Evolutionary conservation across 2,113 vertebrate species (phyloP), one percentile per base, ranked within the genome.

Genomic region (Ibidorhyncha struthersii): DNA sequence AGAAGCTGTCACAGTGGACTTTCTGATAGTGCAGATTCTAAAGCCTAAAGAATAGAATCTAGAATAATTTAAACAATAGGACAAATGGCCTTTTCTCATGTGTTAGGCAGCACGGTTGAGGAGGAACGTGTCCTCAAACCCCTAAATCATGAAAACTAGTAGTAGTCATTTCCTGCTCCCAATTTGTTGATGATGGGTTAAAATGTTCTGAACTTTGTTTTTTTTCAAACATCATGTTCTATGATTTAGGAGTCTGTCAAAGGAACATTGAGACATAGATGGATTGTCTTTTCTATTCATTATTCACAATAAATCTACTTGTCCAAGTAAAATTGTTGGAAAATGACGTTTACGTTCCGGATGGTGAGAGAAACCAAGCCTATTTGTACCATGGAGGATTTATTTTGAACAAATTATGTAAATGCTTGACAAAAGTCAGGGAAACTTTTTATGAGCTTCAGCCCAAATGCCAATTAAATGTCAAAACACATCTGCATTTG

Each of bases 371-470:
- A 89, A 92, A 82, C 77, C 38, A 89, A 89, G 19, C 22, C 34
- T 95, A 8, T 95, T 96, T 84, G 77, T 86, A 82, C 56, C 19
- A n/a, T 1, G 2, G 61, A 87, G n/a, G 73, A 87, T 94, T 92
- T 92, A 79, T 96, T 96, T 97, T 79, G 56, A 95, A 87, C 69
- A 87, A 94, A 96, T 96, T 89, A 94, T 95, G 83, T 90, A 94
- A 96, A 97, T 93, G 10, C 27, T 85, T 94, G 81, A 87, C 0
- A 10, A 81, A 90, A 96, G 53, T 74, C 56, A 69, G 36, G 65
- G 25, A 91, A 95, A 87, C 34, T 82, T 80, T 77, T 91, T 41
- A 63, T 65, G 47, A 65, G 65, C 30, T 85, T 87, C 83, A 87
- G 73, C 43, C 56, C 52, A 92, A 89, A 82, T 91, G 89, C 56